These are phyloP conservation scores for Rhinolophus ferrumequinum DNA, from an alignment of 2,113 vertebrate species.

Conservation along the genomic window DNA sequence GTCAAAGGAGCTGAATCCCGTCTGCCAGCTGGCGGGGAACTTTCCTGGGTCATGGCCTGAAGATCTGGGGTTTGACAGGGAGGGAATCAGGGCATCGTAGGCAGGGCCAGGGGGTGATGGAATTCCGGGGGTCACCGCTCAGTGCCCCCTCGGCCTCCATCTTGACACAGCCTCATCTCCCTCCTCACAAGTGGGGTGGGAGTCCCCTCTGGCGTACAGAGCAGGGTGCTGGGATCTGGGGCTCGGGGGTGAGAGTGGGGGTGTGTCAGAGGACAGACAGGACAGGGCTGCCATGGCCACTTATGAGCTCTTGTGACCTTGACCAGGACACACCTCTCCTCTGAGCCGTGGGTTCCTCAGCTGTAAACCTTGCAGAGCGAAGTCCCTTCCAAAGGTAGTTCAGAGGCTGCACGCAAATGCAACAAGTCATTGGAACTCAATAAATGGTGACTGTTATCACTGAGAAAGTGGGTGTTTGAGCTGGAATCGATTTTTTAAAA, in stretches of 20 bases:
- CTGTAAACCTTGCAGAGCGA: not conserved
- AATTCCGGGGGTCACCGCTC: not conserved
- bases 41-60: not conserved
- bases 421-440: not conserved
- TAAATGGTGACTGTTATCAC: not conserved
- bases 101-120: not conserved
- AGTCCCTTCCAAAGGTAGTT: fast-evolving
- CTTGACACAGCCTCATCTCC: not conserved
- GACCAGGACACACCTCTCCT: not conserved
- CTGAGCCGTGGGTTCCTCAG: not conserved
- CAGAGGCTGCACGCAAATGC: not conserved
- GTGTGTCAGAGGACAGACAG: not conserved
- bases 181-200: not conserved
- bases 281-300: not conserved
- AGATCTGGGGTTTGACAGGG: not conserved
- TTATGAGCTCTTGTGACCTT: not conserved
- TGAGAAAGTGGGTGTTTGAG: not conserved
- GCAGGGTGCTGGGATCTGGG: not conserved
- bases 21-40: not conserved
- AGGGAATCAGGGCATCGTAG: not conserved
- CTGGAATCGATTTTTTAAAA: constrained; percentile 20
- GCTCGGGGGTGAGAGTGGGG: not conserved
- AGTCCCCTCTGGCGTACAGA: not conserved
- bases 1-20: constrained; percentile 23
- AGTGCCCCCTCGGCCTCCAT: not conserved